These are phyloP conservation scores for Neotoxoptera formosana DNA, from an alignment of 1,140 invertebrate species.

Conservation along the genomic window DNA sequence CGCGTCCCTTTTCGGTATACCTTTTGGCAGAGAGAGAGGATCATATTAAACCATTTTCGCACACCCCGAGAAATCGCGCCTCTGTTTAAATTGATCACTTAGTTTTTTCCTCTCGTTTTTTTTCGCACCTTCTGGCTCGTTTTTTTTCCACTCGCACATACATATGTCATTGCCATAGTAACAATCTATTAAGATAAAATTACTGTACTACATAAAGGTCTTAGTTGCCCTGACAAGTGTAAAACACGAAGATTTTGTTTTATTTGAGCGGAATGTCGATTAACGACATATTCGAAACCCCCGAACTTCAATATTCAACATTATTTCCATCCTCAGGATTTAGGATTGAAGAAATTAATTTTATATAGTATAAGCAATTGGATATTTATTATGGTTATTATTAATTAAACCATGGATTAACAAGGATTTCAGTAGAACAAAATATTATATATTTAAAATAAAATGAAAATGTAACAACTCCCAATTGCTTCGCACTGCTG, in stretches of 20 bases:
- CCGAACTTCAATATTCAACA: neutral
- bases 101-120: neutral
- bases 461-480: neutral
- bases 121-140: neutral
- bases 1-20: neutral
- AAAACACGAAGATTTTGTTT: neutral
- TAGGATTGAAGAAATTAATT: neutral
- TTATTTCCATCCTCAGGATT: neutral
- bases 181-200: conserved; percentile 17
- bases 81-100: conserved; percentile 49
- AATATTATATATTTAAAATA: neutral
- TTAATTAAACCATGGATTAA: neutral
- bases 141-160: neutral
- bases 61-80: conserved; percentile 21
- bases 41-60: conserved; percentile 56
- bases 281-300: neutral
- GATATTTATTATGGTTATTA: neutral
- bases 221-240: neutral
- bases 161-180: conserved; percentile 1
- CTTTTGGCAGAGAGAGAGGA: conserved; percentile 43
- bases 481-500: neutral
- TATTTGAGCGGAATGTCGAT: neutral
- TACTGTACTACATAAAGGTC: neutral
- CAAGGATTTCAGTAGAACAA: neutral
- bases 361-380: neutral